Base-by-base conservation (phyloP, 2,113 vertebrate genomes). In the Saccopteryx bilineata region DNA sequence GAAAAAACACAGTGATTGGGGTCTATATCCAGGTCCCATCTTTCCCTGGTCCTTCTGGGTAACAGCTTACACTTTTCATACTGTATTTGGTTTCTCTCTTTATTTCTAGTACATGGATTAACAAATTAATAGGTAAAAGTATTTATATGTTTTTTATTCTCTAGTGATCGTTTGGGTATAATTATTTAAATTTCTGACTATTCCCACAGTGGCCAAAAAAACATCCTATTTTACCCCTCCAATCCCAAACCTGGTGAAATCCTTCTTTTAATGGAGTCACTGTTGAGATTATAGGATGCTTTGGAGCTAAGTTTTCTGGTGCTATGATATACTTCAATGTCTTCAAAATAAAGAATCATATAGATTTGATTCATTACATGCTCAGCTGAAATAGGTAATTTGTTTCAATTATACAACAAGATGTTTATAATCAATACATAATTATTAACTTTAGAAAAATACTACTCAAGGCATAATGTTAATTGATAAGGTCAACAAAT, bases 381-480 rank as follows among this genome's bases (percentile, higher is more conserved):
- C 17, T 68, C 69, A 69, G 31, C 19, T 69, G 5, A 60, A 90
- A 76, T 24, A 66, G 61, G 26, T 60, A 15, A 60, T 76, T 72
- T 31, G 61, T 63, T 90, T 65, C 39, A 69, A 24, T 84, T 28
- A 84, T 46, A n/a, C 17, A 83, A 31, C 7, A 46, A 28, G 28
- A 50, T 52, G 31, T 69, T 28, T 46, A 69, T 9, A 84, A 46
- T 60, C 12, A 39, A 39, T 28, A 17, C 5, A n/a, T 74, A 54
- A 39, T 89, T 54, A 78, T 54, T 84, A 87, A 71, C 21, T 69
- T 94, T n/a, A 68, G 79, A 76, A 61, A 90, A 83, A 52, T 69
- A 31, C 5, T 28, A 56, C 69, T 68, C 76, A 39, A 83, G 28
- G 23, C 2, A 28, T 58, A 75, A 75, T 58, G 83, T 75, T 72